Evolutionary conservation across 2,113 vertebrate species (phyloP), one percentile per base, ranked within the genome.

Genomic region (Chascanopsetta lugubris): DNA sequence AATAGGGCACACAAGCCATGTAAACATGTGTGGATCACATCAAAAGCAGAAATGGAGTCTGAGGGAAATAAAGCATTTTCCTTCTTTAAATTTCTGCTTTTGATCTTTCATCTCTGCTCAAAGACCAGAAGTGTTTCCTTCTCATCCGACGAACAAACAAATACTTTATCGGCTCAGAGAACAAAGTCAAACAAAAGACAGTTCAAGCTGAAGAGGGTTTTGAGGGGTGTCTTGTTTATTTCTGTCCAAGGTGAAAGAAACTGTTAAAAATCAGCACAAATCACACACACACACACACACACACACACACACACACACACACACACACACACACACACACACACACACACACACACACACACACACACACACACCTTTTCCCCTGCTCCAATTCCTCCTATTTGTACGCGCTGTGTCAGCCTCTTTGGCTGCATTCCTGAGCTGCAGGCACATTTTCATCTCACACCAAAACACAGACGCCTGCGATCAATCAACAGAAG

Each of bases 51-150:
- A 55, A 40, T 18, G 6, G 24, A 55, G 58, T 75, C 46, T 47
- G 29, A 30, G 4, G 29, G 8, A 30, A 30, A 5, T 30, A 49
- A 38, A 12, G 13, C 20, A 9, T 15, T 21, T 55, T 12, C 5
- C 29, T 30, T 42, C n/a, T n/a, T n/a, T n/a, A n/a, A n/a, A n/a
- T n/a, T n/a, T n/a, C n/a, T n/a, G n/a, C n/a, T n/a, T n/a, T n/a
- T n/a, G n/a, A n/a, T n/a, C n/a, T n/a, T 70, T 58, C 40, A 77
- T 81, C 70, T 70, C 50, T n/a, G 5, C 24, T 51, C n/a, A n/a
- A 46, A 73, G 61, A 48, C 26, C 30, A 53, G 27, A 65, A 75
- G 46, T 1, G 6, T 40, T 58, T 65, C 43, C 42, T 72, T 58
- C 67, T 47, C 24, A 4, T 66, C 46, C 27, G 48, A 40, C 25